Conservation (phyloP, 2,888 invertebrate genomes). For the Lithodes maja region DNA sequence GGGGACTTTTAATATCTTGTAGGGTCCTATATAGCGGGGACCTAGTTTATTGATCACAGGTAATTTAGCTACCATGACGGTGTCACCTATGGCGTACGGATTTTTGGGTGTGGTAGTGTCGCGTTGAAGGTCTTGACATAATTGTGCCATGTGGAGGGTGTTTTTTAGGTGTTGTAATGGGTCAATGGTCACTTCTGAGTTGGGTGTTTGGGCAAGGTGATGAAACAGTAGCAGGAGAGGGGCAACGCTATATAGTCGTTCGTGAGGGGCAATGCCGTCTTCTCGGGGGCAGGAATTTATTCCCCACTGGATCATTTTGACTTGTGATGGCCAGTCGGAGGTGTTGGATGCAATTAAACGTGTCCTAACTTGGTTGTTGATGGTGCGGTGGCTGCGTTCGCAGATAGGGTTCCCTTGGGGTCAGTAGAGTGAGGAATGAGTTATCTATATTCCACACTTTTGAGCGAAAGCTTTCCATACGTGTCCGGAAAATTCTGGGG, state of each 20-base stretch:
- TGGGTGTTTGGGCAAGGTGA: not conserved
- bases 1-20: not conserved
- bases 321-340: not conserved
- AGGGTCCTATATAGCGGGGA: not conserved
- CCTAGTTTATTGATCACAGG: not conserved
- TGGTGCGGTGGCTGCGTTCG: not conserved
- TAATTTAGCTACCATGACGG: not conserved
- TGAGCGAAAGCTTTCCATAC: not conserved
- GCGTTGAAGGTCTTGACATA: not conserved
- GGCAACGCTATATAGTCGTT: not conserved
- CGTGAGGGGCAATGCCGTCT: not conserved
- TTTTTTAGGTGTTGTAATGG: not conserved
- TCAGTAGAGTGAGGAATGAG: not conserved
- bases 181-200: not conserved
- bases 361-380: not conserved
- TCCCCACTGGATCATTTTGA: not conserved
- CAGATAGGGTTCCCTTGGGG: not conserved
- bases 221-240: not conserved
- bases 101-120: not conserved
- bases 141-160: not conserved
- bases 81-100: not conserved
- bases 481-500: not conserved
- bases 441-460: not conserved
- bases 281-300: not conserved
- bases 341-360: not conserved